Evolutionary conservation across 2,888 invertebrate genomes (phyloP).

Genomic region (Rhagophthalmus giganteus): DNA sequence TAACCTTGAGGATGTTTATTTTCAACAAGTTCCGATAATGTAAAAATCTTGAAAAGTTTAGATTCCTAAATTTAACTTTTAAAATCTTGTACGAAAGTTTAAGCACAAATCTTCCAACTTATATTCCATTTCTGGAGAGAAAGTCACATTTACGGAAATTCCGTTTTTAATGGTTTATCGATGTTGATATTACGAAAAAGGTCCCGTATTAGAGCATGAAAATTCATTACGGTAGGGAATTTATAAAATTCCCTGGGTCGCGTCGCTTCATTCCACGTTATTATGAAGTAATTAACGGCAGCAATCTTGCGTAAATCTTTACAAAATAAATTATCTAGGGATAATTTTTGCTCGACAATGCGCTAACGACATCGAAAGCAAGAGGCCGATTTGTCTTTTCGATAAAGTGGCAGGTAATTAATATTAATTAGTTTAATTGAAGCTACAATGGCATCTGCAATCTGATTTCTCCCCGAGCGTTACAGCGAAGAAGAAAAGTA

Average conservation of each 20-base stretch:
- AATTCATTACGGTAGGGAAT: not conserved
- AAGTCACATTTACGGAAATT: constrained; percentile 1
- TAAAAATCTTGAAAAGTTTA: not conserved
- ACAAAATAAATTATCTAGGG: constrained; percentile 1
- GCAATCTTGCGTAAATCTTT: not conserved
- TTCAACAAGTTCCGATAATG: not conserved
- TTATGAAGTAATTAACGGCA: constrained; percentile 7
- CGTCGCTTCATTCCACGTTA: not conserved
- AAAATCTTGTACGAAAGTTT: constrained; percentile 4
- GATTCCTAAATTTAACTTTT: constrained; percentile 11
- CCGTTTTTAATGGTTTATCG: constrained; percentile 6
- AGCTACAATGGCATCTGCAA: too few species aligned
- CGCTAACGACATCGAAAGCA: too few species aligned
- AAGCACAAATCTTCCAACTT: constrained; percentile 10
- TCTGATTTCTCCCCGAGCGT: too few species aligned
- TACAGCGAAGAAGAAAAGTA: too few species aligned
- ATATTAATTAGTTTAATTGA: too few species aligned
- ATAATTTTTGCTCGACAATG: too few species aligned
- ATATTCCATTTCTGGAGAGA: constrained; percentile 3
- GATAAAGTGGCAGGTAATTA: too few species aligned
- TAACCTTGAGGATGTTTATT: too few species aligned
- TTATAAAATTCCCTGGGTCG: constrained; percentile 3
- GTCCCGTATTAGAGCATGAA: not conserved
- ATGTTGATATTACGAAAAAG: not conserved
- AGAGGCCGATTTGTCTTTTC: too few species aligned